Percentiles rank a stretch among this genome's conserved stretches.
These are phyloP conservation scores for Cyclopterus lumpus DNA, from an alignment of 2,797 vertebrate species.

Conservation along the genomic window DNA sequence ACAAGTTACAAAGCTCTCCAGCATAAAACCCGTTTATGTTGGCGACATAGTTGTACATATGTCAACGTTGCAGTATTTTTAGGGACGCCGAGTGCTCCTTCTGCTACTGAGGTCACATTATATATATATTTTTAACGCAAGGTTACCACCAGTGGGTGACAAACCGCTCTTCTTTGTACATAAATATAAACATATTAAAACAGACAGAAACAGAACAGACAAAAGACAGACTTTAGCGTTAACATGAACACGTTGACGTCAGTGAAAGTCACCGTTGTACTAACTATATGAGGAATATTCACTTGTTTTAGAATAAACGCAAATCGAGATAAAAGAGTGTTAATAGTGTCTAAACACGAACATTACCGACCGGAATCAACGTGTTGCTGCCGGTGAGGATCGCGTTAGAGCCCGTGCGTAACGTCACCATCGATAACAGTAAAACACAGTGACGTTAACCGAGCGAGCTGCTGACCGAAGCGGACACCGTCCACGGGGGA, in stretches of 20 bases:
- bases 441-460: neutral
- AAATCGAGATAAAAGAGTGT: neutral
- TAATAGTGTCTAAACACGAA: constrained; percentile 17
- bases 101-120: neutral
- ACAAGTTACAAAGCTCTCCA: neutral
- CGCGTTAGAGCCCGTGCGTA: neutral
- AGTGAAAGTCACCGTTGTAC: neutral
- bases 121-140: neutral
- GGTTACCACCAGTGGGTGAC: constrained; percentile 30
- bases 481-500: neutral
- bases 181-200: neutral
- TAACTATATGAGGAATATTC: rapidly evolving
- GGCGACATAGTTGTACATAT: too few species aligned
- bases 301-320: neutral
- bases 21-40: neutral
- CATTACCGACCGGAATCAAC: neutral
- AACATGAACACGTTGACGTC: neutral
- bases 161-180: neutral
- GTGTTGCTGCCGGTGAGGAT: neutral
- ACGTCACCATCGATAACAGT: neutral
- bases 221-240: too few species aligned
- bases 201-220: too few species aligned
- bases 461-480: constrained; percentile 12
- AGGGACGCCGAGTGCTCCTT: neutral
- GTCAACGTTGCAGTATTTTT: too few species aligned